phyloP scores from a whole-genome alignment of 2,888 invertebrate species.

The Drosophila falleni region DNA sequence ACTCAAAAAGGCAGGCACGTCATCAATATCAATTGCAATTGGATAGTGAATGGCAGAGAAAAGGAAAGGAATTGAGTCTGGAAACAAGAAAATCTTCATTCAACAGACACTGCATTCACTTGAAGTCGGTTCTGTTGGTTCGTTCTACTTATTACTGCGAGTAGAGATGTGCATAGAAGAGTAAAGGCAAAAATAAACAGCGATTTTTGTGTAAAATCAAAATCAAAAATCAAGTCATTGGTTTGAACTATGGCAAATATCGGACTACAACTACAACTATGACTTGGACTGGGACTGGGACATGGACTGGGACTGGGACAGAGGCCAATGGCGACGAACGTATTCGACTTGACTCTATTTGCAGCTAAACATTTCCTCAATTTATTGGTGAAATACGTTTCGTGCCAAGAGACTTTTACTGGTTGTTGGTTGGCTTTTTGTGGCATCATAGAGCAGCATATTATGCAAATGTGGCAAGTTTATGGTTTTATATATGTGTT shows the following conservation, averaged over 20 bases:
- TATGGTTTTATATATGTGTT: constrained; percentile 47
- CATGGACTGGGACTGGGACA: not conserved
- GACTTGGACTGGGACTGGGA: not conserved
- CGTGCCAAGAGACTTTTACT: constrained; percentile 64
- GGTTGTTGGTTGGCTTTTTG: constrained; percentile 44
- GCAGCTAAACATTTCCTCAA: constrained; percentile 67
- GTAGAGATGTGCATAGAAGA: constrained; percentile 1
- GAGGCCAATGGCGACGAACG: constrained; percentile 1
- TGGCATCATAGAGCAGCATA: constrained; percentile 48
- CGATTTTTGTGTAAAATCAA: constrained; percentile 35
- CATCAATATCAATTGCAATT: constrained; percentile 9
- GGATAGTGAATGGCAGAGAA: not conserved
- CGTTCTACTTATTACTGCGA: not conserved
- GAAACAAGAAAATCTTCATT: constrained; percentile 2
- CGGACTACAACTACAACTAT: constrained; percentile 6
- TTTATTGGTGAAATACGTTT: constrained; percentile 78
- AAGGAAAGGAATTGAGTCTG: not conserved
- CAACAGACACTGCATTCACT: constrained; percentile 16
- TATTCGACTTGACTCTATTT: constrained; percentile 9
- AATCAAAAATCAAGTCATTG: constrained; percentile 61
- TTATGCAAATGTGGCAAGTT: constrained; percentile 78
- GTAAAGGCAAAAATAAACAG: constrained; percentile 14
- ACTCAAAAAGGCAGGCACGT: constrained; percentile 2
- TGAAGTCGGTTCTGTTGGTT: not conserved
- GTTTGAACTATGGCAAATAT: constrained; percentile 53